Conservation (phyloP, 2,113 vertebrate species). For the Uria lomvia region DNA sequence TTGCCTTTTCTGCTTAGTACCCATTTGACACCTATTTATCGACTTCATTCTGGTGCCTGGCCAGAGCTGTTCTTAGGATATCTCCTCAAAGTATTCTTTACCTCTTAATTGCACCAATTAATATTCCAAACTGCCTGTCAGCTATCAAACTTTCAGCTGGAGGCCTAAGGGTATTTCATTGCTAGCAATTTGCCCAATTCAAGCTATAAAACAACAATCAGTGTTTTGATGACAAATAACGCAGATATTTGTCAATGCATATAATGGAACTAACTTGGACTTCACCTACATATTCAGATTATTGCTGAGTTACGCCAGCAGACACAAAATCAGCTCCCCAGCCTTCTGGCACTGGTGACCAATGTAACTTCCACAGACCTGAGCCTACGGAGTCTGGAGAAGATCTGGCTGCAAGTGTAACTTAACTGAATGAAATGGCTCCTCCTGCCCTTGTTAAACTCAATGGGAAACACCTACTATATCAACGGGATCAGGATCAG, state of each 20-base stretch:
- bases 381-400: neutral
- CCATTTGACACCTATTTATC: neutral
- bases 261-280: neutral
- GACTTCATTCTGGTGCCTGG: neutral
- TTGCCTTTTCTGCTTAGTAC: neutral
- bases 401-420: neutral
- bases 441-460: neutral
- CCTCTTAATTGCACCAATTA: neutral
- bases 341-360: neutral
- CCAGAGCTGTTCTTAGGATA: neutral
- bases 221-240: neutral
- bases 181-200: neutral
- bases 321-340: neutral
- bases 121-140: neutral
- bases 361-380: neutral
- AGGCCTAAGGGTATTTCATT: neutral
- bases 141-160: neutral
- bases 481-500: neutral
- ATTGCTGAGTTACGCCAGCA: neutral
- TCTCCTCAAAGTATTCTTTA: neutral
- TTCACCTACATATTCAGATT: neutral
- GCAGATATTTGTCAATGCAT: neutral
- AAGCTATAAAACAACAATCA: neutral
- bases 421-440: neutral
- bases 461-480: neutral